Base-by-base conservation (phyloP, 2,797 vertebrate species). In the Hipposideros larvatus region DNA sequence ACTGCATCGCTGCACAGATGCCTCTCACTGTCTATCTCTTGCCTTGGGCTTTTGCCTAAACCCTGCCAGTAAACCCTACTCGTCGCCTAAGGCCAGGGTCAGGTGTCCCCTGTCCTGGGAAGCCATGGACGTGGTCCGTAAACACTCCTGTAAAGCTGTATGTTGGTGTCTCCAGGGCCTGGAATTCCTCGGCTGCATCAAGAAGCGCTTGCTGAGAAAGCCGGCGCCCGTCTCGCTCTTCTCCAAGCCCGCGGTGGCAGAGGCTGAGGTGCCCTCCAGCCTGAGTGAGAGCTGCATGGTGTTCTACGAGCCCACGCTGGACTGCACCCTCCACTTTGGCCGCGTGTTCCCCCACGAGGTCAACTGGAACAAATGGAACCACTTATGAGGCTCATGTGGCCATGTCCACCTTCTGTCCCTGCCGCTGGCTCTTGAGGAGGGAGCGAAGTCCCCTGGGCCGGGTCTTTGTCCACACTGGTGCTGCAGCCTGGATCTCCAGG, bases 281-380 rank as follows among this genome's bases (percentile, higher is more conserved):
- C 87, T 94, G 1, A 86, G 96, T 0, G 98, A 98, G 9, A 92
- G 93, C 0, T 97, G 97, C 3, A 37, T 66, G 0, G 97, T 98
- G 0, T 99, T 99, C 96, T 99, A 99, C 0, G 99, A 99, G 98
- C 99, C 99, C 68, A 99, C 99, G 0, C 96, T 99, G 96, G 99
- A 99, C 98, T 99, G 99, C 91, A 98, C 99, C 55, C 97, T 99
- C 80, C 98, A 98, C 59, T 98, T 99, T 91, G 98, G 99, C 34
- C 98, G 98, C 21, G 98, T 99, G 75, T 99, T 99, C 66, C 99
- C 99, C 37, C 98, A 98, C 0, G 99, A 99, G 84, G 98, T 98
- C 73, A 99, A 99, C 85, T 99, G 99, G 99, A 99, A 99, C 98
- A 98, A 98, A 68, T 99, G 98, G 98, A 88, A 98, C 26, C 98